Percentiles rank a stretch among this genome's conserved stretches.
phyloP scores from a whole-genome alignment of 2,113 vertebrate species.

The Chitala chitala region DNA sequence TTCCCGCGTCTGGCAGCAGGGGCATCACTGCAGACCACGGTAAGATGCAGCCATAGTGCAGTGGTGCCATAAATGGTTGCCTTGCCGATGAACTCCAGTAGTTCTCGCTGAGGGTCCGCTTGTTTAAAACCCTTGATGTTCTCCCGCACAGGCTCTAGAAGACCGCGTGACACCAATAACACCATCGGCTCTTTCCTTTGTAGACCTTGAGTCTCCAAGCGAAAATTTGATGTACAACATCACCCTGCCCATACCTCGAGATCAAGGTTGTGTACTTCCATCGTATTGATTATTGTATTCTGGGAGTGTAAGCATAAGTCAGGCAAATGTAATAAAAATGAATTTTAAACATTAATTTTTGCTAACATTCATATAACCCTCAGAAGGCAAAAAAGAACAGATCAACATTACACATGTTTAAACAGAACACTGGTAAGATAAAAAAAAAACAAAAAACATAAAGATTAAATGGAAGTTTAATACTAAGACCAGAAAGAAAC shows the following conservation, averaged over 20 bases:
- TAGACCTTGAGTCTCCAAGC: constrained; percentile 71
- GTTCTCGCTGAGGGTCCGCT: neutral
- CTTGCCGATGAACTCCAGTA: neutral
- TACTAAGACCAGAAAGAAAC: too few species aligned
- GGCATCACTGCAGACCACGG: constrained; percentile 82
- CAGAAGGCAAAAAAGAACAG: neutral
- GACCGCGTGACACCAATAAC: constrained; percentile 80
- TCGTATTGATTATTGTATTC: neutral
- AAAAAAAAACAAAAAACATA: too few species aligned
- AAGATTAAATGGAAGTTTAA: too few species aligned
- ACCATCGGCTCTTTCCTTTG: constrained; percentile 78
- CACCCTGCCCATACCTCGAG: constrained; percentile 73
- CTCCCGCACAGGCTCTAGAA: constrained; percentile 73
- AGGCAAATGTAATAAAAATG: too few species aligned
- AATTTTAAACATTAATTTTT: too few species aligned
- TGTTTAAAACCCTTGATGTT: constrained; percentile 2
- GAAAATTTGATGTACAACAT: constrained; percentile 83
- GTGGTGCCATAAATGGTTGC: too few species aligned
- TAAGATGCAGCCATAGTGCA: constrained; percentile 50
- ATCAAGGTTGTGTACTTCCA: constrained; percentile 69
- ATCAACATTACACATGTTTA: neutral
- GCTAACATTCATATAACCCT: neutral
- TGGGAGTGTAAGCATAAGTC: too few species aligned
- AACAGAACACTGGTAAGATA: neutral
- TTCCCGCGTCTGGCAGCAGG: constrained; percentile 68